Conservation (phyloP, 2,888 invertebrate genomes). For the Andrena flavipes region DNA sequence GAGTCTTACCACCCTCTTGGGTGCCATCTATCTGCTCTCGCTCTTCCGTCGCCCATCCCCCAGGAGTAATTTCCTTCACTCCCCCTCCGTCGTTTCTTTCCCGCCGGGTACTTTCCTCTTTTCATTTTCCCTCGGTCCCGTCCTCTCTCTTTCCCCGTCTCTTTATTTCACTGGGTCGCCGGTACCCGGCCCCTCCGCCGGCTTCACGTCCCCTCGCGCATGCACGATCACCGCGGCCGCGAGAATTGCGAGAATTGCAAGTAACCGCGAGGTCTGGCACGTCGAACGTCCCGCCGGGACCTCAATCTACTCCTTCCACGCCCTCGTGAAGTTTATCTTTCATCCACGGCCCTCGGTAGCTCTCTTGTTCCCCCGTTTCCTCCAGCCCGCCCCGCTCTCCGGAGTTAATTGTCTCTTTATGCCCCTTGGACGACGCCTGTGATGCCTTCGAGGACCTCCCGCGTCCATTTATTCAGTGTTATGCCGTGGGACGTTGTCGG, state of each 20-base stretch:
- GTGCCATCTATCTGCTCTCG: slow-evolving; percentile 76
- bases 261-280: slow-evolving; percentile 12
- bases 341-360: slow-evolving; percentile 32
- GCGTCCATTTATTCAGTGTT: slow-evolving; percentile 7
- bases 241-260: slow-evolving; percentile 43
- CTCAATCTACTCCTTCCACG: slow-evolving; percentile 23
- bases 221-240: slow-evolving; percentile 44
- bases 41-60: slow-evolving; percentile 61
- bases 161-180: slow-evolving; percentile 28
- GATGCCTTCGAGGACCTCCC: slow-evolving; percentile 14
- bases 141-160: not conserved
- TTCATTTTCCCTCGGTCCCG: slow-evolving; percentile 34
- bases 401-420: slow-evolving; percentile 54
- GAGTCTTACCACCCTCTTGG: slow-evolving; percentile 77
- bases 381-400: slow-evolving; percentile 23
- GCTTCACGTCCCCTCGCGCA: slow-evolving; percentile 15
- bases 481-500: not conserved
- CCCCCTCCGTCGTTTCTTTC: slow-evolving; percentile 44
- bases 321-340: slow-evolving; percentile 42
- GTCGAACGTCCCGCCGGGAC: slow-evolving; percentile 48
- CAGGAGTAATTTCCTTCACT: slow-evolving; percentile 69
- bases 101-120: slow-evolving; percentile 39
- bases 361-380: slow-evolving; percentile 5
- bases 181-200: not conserved
- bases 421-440: slow-evolving; percentile 34